Percentiles rank a stretch among this genome's conserved stretches.
Conservation (phyloP, 1,140 invertebrate genomes). For the Drosophila ohnishii region DNA sequence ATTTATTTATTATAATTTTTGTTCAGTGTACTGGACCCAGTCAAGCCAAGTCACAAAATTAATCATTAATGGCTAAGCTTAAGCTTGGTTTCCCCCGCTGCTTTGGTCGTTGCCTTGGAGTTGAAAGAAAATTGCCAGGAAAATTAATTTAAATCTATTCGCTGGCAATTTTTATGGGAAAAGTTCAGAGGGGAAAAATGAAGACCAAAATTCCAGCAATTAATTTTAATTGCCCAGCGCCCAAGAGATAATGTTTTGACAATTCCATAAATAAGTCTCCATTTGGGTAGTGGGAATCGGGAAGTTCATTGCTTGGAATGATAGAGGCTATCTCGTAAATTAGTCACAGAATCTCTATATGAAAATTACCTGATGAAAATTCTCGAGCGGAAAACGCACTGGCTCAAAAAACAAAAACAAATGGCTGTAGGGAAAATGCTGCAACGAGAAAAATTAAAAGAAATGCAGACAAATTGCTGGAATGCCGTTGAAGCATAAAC, state of each 20-base stretch:
- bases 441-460: slow-evolving; percentile 48
- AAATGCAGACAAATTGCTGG: slow-evolving; percentile 79
- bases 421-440: slow-evolving; percentile 37
- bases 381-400: slow-evolving; percentile 15
- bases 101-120: slow-evolving; percentile 39
- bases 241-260: slow-evolving; percentile 64
- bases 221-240: slow-evolving; percentile 64
- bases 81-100: slow-evolving; percentile 35
- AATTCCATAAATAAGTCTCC: slow-evolving; percentile 65
- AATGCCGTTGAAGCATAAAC: slow-evolving; percentile 76
- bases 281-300: slow-evolving; percentile 16
- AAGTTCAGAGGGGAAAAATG: slow-evolving; percentile 10
- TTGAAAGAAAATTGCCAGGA: slow-evolving; percentile 48
- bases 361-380: slow-evolving; percentile 65
- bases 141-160: slow-evolving; percentile 75
- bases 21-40: slow-evolving; percentile 4
- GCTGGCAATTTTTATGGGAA: slow-evolving; percentile 66
- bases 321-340: slow-evolving; percentile 45
- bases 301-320: slow-evolving; percentile 28
- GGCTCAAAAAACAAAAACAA: slow-evolving; percentile 38
- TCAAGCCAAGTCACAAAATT: slow-evolving; percentile 47
- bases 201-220: slow-evolving; percentile 63
- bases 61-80: slow-evolving; percentile 68
- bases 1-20: too few relatives aligned
- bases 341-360: slow-evolving; percentile 52